Conservation (phyloP, 2,113 vertebrate species). For the Tachuris rubrigastra region DNA sequence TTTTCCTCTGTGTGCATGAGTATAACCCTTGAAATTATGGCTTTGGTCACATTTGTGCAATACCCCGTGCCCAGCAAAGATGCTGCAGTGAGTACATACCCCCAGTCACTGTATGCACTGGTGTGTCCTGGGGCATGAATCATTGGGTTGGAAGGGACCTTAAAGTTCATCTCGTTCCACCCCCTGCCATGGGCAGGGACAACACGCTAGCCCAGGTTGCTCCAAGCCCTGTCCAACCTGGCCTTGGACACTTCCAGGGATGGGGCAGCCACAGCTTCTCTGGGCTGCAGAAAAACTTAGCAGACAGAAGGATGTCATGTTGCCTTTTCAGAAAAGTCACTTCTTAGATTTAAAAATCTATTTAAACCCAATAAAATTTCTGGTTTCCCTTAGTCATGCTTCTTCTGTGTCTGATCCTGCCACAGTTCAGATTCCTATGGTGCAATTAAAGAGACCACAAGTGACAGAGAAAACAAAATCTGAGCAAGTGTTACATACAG, state of each 20-base stretch:
- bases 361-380: background rate
- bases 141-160: background rate
- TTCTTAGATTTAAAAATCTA: background rate
- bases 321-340: background rate
- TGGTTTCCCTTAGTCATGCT: background rate
- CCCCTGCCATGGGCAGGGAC: background rate
- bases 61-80: background rate
- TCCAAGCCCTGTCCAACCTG: background rate
- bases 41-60: background rate
- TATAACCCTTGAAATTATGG: constrained; percentile 26
- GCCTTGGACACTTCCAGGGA: background rate
- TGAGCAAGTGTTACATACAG: background rate
- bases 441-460: constrained; percentile 15
- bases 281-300: background rate
- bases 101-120: background rate
- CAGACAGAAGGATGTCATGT: background rate
- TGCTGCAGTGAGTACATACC: accelerated
- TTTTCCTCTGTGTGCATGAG: background rate
- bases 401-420: background rate
- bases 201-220: background rate
- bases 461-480: background rate
- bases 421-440: background rate
- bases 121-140: background rate
- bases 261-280: background rate
- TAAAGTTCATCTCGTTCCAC: background rate